Conservation (phyloP, 2,113 vertebrate genomes). For the Daubentonia madagascariensis region DNA sequence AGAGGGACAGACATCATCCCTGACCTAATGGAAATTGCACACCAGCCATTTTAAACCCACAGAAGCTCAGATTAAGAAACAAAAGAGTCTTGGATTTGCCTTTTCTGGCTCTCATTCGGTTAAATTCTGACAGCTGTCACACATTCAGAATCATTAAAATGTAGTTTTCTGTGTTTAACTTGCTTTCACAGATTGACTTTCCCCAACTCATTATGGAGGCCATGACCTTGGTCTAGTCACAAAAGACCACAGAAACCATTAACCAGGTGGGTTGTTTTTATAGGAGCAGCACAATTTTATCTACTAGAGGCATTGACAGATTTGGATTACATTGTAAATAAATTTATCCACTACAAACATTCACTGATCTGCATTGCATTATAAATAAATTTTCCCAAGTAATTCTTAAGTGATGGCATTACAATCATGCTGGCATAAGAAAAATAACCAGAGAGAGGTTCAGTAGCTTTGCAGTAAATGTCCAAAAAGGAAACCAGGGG, state of each 20-base stretch:
- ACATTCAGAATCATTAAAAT: constrained; percentile 76
- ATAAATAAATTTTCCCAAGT: constrained; percentile 70
- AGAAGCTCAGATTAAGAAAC: constrained; percentile 62
- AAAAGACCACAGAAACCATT: constrained; percentile 68
- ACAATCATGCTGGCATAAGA: constrained; percentile 40
- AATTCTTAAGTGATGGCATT: constrained; percentile 73
- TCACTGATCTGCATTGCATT: constrained; percentile 60
- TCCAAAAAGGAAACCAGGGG: not conserved
- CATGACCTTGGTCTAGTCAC: constrained; percentile 76
- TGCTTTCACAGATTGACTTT: constrained; percentile 79
- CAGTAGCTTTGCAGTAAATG: not conserved
- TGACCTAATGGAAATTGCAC: not conserved
- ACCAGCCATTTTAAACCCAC: not conserved
- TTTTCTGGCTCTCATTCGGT: constrained; percentile 69
- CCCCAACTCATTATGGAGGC: constrained; percentile 74
- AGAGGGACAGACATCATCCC: not conserved
- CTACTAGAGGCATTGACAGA: constrained; percentile 48
- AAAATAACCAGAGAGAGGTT: constrained; percentile 22
- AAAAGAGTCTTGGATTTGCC: constrained; percentile 64
- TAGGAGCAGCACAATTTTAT: constrained; percentile 51
- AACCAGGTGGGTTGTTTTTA: constrained; percentile 59
- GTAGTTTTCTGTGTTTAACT: constrained; percentile 78
- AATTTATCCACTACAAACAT: constrained; percentile 40
- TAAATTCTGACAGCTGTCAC: constrained; percentile 76
- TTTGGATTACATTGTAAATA: constrained; percentile 72